phyloP scores from a whole-genome alignment of 2,797 vertebrate species.

The Sorex maritimensis region DNA sequence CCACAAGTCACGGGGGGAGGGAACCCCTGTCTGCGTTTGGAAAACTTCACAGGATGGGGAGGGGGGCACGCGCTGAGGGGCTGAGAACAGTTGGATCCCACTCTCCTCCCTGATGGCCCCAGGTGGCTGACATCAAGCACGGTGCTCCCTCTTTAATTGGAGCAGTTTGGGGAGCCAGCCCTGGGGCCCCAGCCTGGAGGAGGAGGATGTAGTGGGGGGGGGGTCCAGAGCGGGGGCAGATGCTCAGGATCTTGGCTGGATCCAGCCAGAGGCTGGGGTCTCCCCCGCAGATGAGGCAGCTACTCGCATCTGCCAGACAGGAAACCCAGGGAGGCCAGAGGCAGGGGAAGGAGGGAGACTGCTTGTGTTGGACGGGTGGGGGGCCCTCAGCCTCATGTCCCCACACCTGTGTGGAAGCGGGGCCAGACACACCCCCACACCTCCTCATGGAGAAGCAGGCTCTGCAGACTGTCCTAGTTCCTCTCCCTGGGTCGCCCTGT shows the following conservation, averaged over 20 bases:
- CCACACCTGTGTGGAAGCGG: constrained; percentile 62
- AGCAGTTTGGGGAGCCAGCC: constrained; percentile 63
- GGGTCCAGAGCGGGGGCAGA: constrained; percentile 10
- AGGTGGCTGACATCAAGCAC: constrained; percentile 83
- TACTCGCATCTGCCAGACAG: constrained; percentile 78
- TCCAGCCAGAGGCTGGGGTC: constrained; percentile 63
- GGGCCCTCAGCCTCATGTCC: not conserved
- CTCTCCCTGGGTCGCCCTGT: too few relatives aligned
- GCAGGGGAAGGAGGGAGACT: constrained; percentile 60
- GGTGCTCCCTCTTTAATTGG: constrained; percentile 54
- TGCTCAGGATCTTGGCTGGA: constrained; percentile 60
- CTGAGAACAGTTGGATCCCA: constrained; percentile 15
- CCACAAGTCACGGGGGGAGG: constrained; percentile 59
- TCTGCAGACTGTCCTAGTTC: not conserved
- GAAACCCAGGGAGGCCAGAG: constrained; percentile 75
- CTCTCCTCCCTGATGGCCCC: constrained; percentile 37
- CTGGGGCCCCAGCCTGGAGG: constrained; percentile 7
- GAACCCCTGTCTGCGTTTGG: constrained; percentile 66
- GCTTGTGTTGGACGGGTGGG: constrained; percentile 13
- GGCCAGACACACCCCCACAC: not conserved
- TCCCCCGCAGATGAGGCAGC: not conserved
- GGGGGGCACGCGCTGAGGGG: not conserved
- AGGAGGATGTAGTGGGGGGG: not conserved
- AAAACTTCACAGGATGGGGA: constrained; percentile 34
- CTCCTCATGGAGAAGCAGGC: not conserved